A percentile compares a stretch with the other conserved stretches of the same genome.
phyloP scores from a whole-genome alignment of 2,888 invertebrate genomes.

The Cecidostiba fungosa region DNA sequence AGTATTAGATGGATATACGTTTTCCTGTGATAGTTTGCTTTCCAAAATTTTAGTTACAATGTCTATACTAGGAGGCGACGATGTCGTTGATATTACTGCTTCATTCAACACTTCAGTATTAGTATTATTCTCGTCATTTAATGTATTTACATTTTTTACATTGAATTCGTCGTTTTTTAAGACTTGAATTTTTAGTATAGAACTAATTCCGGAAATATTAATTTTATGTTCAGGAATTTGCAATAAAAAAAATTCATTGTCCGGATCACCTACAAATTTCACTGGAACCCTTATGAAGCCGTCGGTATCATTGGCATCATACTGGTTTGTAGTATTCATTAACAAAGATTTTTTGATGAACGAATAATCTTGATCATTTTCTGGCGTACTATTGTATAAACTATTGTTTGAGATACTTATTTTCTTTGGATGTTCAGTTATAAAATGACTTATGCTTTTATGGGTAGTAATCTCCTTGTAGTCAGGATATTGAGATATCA shows the following conservation, averaged over 20 bases:
- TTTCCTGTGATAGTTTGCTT: neutral
- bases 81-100: neutral
- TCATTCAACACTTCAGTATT: constrained; percentile 21
- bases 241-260: constrained; percentile 65
- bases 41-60: neutral
- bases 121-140: constrained; percentile 31
- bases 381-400: constrained; percentile 50
- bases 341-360: constrained; percentile 31
- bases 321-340: constrained; percentile 50
- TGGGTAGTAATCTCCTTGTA: constrained; percentile 46
- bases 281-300: constrained; percentile 66
- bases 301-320: constrained; percentile 28
- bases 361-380: constrained; percentile 29
- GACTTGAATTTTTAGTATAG: constrained; percentile 64
- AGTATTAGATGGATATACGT: neutral
- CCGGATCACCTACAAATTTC: constrained; percentile 65
- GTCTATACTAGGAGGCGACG: neutral
- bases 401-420: constrained; percentile 31
- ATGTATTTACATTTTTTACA: neutral
- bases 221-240: constrained; percentile 66
- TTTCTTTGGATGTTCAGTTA: constrained; percentile 55
- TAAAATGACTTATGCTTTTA: constrained; percentile 47
- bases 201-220: constrained; percentile 60
- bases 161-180: constrained; percentile 50
- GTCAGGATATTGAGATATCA: constrained; percentile 52